Base-by-base conservation (phyloP, 2,113 vertebrate species). In the Rhadina sibilatrix region DNA sequence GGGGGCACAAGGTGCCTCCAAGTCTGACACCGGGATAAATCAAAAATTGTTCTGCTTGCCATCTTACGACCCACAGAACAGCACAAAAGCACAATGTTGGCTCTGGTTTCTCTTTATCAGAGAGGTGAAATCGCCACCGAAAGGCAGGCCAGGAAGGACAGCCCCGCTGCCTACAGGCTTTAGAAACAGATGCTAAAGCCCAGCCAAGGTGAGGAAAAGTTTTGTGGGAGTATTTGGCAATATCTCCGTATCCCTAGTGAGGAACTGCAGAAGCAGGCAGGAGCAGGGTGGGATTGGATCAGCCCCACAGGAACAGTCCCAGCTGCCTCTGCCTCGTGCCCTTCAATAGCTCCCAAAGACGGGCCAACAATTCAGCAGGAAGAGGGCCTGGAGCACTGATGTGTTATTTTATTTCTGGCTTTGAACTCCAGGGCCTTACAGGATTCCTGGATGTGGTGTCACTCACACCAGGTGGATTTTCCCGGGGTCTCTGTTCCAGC, bases 401-500 rank as follows among this genome's bases (percentile, higher is more conserved):
- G 2, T 2, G 1, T 54, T 70, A 0, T 89, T 96, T 95, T 94
- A 89, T 89, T 92, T 92, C 76, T 96, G 88, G 72, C 83, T 92
- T 79, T 94, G 93, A 90, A 61, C 79, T 75, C 60, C 52, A 50
- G 84, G 56, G 75, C 68, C 38, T 14, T 16, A 3, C 53, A 61
- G 87, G 40, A 50, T 37, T 79, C n/a, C 31, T 19, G 68, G 82
- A 4, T 19, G 2, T 8, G 78, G 49, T 11, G 5, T 72, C 3
- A 3, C 76, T 82, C 69, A 12, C 83, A 44, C 66, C 89, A 96
- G 93, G 93, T 96, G 83, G 77, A 91, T 66, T 59, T 60, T 66
- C 30, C 77, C 9, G 0, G 21, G 65, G 72, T 94, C 80, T 87
- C 56, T 40, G 53, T 20, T 63, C 21, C 52, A 11, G 61, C 18